Evolutionary conservation across 2,888 invertebrate species (phyloP), one percentile per base, ranked within the genome.

Genomic region (Metacarcinus magister): DNA sequence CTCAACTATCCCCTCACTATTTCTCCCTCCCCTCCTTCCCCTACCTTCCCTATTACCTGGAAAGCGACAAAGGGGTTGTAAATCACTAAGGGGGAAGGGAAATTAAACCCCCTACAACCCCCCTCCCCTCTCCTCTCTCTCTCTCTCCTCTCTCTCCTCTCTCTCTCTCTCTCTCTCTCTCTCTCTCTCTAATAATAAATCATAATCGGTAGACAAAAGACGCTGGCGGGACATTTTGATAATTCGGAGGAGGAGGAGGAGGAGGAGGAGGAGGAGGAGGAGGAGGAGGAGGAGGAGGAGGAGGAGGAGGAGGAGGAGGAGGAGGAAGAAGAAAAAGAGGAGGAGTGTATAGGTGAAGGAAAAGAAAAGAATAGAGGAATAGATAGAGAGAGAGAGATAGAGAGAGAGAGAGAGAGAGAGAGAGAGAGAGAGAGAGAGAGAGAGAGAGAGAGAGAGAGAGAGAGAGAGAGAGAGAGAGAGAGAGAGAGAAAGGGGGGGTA

Each of bases 361-460:
- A 60, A 19, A 60, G 60, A 60, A 19, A 60, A 19, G 16, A 19
- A 7, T 2, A 60, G 60, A 13, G 2, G 16, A 60, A 60, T 19
- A 48, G 48, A 8, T 48, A 48, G 13, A 48, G 7, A 48, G 48
- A 60, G 16, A 60, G 60, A 60, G 16, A 60, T 7, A 19, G 10
- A 60, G 60, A 60, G 16, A 60, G 16, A 60, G 60, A 60, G 60
- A 60, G 16, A 60, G 60, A 60, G 19, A 19, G 60, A 10, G 10
- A 19, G 60, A 60, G 60, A 60, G 19, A 60, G 60, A 60, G 60
- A 60, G 19, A 60, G 60, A 60, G 60, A 60, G 60, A 60, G 60
- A 60, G 60, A 60, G 60, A 60, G 60, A 60, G 60, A 60, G 60
- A 60, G 60, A 60, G 60, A 60, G 60, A 60, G 60, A 60, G 60